A percentile compares a stretch with the other conserved stretches of the same genome.
These are phyloP conservation scores for Brachyopa scutellaris DNA, from an alignment of 2,888 invertebrate genomes.

Conservation along the genomic window DNA sequence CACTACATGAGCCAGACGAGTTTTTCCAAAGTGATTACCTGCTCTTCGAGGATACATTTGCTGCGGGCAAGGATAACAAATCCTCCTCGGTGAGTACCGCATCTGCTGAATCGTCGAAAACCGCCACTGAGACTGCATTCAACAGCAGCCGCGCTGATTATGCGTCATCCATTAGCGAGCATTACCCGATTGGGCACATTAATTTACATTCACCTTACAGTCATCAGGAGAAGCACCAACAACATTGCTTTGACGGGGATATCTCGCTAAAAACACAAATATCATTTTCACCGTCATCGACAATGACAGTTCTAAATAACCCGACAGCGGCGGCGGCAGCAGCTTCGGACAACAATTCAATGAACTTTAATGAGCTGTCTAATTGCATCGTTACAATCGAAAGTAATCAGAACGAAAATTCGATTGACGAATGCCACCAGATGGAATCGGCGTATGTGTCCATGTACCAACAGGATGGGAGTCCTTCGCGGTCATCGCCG, in stretches of 20 bases:
- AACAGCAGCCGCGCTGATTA: slow-evolving; percentile 68
- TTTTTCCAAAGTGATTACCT: slow-evolving; percentile 70
- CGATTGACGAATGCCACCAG: slow-evolving; percentile 73
- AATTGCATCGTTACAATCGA: slow-evolving; percentile 82
- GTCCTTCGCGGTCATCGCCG: slow-evolving; percentile 35
- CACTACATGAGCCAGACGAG: slow-evolving; percentile 61
- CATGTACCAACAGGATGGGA: neutral
- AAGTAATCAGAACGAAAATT: slow-evolving; percentile 77
- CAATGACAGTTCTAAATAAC: slow-evolving; percentile 32
- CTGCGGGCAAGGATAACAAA: slow-evolving; percentile 53
- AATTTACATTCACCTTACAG: slow-evolving; percentile 64
- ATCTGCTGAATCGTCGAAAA: slow-evolving; percentile 18
- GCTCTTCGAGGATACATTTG: slow-evolving; percentile 63
- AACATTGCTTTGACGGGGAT: neutral
- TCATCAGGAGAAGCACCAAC: slow-evolving; percentile 32
- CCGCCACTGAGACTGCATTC: slow-evolving; percentile 46
- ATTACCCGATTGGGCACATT: slow-evolving; percentile 64
- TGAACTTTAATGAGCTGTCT: slow-evolving; percentile 82
- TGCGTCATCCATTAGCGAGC: slow-evolving; percentile 71
- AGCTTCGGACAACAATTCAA: slow-evolving; percentile 79
- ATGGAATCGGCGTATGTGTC: slow-evolving; percentile 61
- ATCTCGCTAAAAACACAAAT: slow-evolving; percentile 14
- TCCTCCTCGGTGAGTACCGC: slow-evolving; percentile 15
- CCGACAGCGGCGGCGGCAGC: slow-evolving; percentile 53
- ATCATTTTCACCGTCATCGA: slow-evolving; percentile 44